Conservation (phyloP, 2,797 vertebrate genomes). For the Sebastolobus alascanus region DNA sequence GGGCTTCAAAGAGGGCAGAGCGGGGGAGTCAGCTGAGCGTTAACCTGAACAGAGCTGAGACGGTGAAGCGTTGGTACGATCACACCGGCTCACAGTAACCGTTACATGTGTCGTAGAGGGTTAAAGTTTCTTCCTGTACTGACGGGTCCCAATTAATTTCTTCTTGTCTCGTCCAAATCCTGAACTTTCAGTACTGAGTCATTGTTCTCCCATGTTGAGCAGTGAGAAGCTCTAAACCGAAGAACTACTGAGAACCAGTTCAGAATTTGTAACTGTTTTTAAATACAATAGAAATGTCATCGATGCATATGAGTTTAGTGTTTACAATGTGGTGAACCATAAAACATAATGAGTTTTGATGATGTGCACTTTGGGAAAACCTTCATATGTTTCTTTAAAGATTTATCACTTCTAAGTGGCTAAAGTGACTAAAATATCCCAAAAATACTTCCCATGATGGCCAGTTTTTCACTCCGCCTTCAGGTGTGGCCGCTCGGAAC, state of each 20-base stretch:
- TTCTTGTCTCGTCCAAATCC: background rate
- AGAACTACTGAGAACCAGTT: background rate
- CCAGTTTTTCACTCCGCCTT: background rate
- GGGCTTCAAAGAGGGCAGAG: conserved; percentile 13
- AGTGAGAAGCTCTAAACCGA: background rate
- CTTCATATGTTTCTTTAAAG: background rate
- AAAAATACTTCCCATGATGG: background rate
- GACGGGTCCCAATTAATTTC: background rate
- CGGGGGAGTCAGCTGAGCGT: conserved; percentile 2
- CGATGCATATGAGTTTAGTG: background rate
- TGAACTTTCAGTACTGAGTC: background rate
- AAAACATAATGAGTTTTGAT: conserved; percentile 4
- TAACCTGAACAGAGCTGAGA: background rate
- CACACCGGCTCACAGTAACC: background rate
- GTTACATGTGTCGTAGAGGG: background rate
- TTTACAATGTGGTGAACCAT: background rate
- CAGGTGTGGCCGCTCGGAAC: too few relatives aligned
- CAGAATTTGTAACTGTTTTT: background rate
- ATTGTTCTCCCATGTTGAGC: background rate
- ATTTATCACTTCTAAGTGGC: background rate
- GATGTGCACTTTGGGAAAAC: background rate
- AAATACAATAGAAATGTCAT: background rate
- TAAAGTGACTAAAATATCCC: too few relatives aligned
- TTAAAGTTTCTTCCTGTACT: background rate
- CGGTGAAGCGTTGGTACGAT: background rate